A percentile compares a stretch with the other conserved stretches of the same genome.
Evolutionary conservation across 2,113 vertebrate species (phyloP).

Genomic region (Sialia sialis): DNA sequence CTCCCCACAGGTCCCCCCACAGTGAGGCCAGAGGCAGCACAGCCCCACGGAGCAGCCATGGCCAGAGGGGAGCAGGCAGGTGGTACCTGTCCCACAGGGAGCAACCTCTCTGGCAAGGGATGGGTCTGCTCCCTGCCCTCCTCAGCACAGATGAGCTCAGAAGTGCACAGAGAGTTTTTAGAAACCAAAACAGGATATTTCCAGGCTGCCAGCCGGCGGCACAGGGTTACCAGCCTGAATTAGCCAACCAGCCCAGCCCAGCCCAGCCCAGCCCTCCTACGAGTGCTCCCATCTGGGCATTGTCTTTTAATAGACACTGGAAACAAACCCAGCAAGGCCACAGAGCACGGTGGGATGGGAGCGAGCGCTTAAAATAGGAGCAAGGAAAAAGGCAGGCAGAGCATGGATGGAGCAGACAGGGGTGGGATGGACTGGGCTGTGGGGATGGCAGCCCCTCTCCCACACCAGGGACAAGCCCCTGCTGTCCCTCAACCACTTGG

Average conservation of each 20-base stretch:
- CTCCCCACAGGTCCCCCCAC: neutral
- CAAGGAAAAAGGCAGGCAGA: neutral
- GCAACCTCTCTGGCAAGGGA: neutral
- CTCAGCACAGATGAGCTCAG: slow-evolving; percentile 17
- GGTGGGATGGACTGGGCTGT: accelerated
- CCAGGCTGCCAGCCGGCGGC: neutral
- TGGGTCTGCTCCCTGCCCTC: neutral
- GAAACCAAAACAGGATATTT: slow-evolving; percentile 60
- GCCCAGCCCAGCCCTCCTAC: slow-evolving; percentile 50
- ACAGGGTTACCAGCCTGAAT: slow-evolving; percentile 32
- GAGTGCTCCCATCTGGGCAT: slow-evolving; percentile 55
- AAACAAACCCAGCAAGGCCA: slow-evolving; percentile 54
- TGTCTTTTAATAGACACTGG: slow-evolving; percentile 75
- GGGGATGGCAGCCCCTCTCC: neutral
- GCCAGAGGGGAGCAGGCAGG: neutral
- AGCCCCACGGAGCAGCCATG: accelerated
- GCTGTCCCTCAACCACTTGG: accelerated
- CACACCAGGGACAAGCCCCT: accelerated
- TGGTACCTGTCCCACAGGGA: neutral
- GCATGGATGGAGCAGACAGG: neutral
- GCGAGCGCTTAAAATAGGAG: slow-evolving; percentile 59
- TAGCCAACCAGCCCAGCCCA: neutral
- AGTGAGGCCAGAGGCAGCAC: accelerated
- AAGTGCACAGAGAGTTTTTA: slow-evolving; percentile 7
- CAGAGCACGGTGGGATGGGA: slow-evolving; percentile 24